Evolutionary conservation across 2,888 invertebrate species (phyloP).

Genomic region (Agapetus fuscipes): DNA sequence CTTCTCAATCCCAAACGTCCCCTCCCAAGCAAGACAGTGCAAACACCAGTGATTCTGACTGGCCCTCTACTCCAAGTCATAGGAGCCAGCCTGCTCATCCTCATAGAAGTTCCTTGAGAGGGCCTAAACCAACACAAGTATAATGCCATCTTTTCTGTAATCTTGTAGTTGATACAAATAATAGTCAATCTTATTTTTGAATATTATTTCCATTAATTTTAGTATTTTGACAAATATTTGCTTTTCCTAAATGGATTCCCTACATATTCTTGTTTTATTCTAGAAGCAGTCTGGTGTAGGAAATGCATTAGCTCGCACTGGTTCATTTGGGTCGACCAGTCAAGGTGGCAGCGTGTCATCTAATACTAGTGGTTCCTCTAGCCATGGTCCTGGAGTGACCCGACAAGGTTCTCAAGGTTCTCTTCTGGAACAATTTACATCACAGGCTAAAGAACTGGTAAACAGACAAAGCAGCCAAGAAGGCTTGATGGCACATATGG

Average conservation of each 20-base stretch:
- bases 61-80: conserved; percentile 43
- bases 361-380: conserved; percentile 22
- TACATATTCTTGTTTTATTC: too few relatives aligned
- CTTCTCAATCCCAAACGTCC: conserved; percentile 28
- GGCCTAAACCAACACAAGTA: conserved; percentile 14
- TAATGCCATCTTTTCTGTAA: too few relatives aligned
- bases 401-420: conserved; percentile 78
- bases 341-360: conserved; percentile 31
- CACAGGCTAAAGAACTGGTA: conserved; percentile 82
- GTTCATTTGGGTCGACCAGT: conserved; percentile 50
- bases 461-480: conserved; percentile 85
- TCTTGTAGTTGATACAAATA: too few relatives aligned
- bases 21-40: conserved; percentile 24
- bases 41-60: conserved; percentile 49
- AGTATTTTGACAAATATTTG: too few relatives aligned
- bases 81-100: conserved; percentile 24
- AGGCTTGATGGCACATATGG: conserved; percentile 79
- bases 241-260: too few relatives aligned
- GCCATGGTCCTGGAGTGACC: conserved; percentile 33
- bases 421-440: conserved; percentile 77
- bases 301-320: conserved; percentile 51
- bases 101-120: conserved; percentile 17
- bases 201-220: too few relatives aligned
- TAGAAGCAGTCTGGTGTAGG: conserved; percentile 52
- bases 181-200: too few relatives aligned